These are phyloP conservation scores for Saccostrea cuccullata DNA, from an alignment of 1,140 invertebrate genomes.

Conservation along the genomic window DNA sequence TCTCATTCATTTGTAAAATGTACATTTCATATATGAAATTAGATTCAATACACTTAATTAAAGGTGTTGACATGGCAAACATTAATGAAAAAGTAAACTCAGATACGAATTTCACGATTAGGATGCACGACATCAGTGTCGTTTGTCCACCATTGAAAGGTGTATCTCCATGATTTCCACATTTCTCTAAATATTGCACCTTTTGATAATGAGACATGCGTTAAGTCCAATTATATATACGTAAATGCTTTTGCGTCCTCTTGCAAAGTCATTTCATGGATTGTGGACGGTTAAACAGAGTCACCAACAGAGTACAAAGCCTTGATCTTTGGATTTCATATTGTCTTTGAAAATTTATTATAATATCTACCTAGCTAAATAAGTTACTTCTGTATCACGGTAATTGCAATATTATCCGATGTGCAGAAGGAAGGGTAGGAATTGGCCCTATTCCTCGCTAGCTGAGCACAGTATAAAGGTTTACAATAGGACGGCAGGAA, in stretches of 20 bases:
- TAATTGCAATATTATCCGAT: neutral
- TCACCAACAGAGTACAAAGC: neutral
- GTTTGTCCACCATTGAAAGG: neutral
- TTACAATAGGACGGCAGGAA: neutral
- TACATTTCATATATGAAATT: neutral
- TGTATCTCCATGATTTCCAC: neutral
- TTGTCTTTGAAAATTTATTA: neutral
- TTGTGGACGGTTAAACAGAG: constrained; percentile 6
- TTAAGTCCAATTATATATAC: neutral
- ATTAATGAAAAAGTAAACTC: neutral
- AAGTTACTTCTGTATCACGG: constrained; percentile 9
- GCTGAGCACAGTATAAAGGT: constrained; percentile 15
- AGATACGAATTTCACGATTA: constrained; percentile 1
- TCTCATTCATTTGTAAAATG: neutral
- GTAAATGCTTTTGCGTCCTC: constrained; percentile 6
- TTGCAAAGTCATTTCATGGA: neutral
- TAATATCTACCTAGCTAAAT: neutral
- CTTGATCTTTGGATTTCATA: neutral
- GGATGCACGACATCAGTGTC: neutral
- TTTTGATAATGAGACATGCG: constrained; percentile 14
- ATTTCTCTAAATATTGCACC: constrained; percentile 16
- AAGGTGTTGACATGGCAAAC: neutral
- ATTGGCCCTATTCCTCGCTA: neutral
- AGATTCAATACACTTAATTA: neutral
- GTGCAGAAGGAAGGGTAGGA: neutral